phyloP scores from a whole-genome alignment of 2,797 vertebrate genomes.

The Fringilla coelebs region DNA sequence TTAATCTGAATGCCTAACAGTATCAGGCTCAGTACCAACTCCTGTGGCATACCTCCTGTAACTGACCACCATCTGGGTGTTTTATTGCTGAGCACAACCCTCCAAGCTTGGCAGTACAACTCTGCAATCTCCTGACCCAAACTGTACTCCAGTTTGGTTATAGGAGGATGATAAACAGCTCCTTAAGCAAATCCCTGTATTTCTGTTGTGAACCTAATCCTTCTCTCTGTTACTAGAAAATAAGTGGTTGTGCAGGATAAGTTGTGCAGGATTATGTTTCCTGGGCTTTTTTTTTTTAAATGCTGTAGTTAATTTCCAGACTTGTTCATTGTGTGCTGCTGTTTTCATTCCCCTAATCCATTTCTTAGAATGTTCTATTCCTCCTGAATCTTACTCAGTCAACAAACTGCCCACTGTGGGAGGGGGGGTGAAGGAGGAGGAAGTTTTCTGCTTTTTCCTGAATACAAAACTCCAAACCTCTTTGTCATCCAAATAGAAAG shows the following conservation, averaged over 20 bases:
- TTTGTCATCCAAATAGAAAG: background rate
- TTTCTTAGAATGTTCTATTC: background rate
- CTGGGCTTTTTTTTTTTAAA: background rate
- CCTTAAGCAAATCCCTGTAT: background rate
- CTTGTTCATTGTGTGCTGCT: background rate
- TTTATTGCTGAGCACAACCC: background rate
- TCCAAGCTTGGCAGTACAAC: background rate
- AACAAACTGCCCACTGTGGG: background rate
- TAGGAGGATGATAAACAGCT: background rate
- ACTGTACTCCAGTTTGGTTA: background rate
- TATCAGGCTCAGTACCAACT: background rate
- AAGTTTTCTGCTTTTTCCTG: background rate
- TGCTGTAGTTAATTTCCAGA: background rate
- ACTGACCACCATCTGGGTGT: background rate
- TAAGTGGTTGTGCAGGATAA: background rate
- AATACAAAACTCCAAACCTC: background rate
- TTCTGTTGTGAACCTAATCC: background rate
- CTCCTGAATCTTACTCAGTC: background rate
- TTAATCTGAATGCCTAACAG: background rate
- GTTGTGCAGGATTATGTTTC: background rate
- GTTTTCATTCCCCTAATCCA: background rate
- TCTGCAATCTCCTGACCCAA: background rate
- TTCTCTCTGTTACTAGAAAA: background rate
- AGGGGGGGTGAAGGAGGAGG: fast-evolving
- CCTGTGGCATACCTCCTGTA: background rate